phyloP scores from a whole-genome alignment of 2,113 vertebrate genomes.

The Hylia prasina region DNA sequence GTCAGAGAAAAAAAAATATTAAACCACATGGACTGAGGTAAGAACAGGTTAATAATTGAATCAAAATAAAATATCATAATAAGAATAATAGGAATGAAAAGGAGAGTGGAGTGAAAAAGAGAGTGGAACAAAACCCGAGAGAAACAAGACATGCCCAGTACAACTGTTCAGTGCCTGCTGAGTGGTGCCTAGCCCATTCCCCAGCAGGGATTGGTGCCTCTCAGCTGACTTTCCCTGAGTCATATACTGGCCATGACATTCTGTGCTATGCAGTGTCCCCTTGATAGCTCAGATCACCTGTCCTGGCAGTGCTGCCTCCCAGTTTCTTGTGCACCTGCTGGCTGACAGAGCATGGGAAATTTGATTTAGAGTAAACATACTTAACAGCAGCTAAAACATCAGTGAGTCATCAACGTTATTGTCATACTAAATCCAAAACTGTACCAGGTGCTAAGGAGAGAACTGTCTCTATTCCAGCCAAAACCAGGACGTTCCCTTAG shows the following conservation, averaged over 20 bases:
- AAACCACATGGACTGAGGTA: not conserved
- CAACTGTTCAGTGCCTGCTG: not conserved
- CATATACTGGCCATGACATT: not conserved
- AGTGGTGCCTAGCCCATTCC: not conserved
- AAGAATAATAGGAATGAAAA: not conserved
- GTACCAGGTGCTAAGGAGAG: not conserved
- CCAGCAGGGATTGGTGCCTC: rapidly evolving
- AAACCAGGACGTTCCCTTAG: not conserved
- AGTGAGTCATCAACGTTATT: not conserved
- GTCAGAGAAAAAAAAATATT: not conserved
- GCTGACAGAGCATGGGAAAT: not conserved
- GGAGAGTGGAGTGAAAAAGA: too few relatives aligned
- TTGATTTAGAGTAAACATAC: not conserved
- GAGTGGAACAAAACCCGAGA: not conserved
- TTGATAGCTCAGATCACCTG: not conserved
- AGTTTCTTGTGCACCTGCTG: not conserved
- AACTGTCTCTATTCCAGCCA: not conserved
- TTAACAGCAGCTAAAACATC: not conserved
- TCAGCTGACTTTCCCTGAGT: not conserved
- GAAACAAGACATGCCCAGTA: not conserved
- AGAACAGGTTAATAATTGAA: not conserved
- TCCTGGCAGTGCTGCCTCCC: not conserved
- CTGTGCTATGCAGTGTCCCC: not conserved
- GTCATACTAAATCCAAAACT: not conserved
- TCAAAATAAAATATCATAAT: not conserved